These are phyloP conservation scores for Brienomyrus brachyistius DNA, from an alignment of 2,113 vertebrate species.

Conservation along the genomic window DNA sequence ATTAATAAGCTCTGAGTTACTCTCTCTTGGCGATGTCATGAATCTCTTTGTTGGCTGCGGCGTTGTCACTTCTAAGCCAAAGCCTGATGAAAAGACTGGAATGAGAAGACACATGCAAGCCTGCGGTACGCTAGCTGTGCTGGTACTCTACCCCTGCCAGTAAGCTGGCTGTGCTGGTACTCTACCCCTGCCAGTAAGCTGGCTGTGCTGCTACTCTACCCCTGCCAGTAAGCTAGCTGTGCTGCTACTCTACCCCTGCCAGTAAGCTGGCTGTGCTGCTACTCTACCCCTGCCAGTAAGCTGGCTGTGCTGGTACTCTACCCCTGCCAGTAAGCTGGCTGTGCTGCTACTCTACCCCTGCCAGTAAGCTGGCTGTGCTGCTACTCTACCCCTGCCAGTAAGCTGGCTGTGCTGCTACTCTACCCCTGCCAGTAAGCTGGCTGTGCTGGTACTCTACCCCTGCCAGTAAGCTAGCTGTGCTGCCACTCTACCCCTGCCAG, in stretches of 20 bases:
- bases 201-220: background rate
- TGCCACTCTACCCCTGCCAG: background rate
- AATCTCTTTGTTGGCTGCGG: slow-evolving; percentile 37
- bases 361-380: background rate
- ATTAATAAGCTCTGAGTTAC: slow-evolving; percentile 39
- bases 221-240: background rate
- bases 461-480: background rate
- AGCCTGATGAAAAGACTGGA: slow-evolving; percentile 39
- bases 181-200: background rate
- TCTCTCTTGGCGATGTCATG: slow-evolving; percentile 37
- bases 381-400: background rate
- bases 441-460: too few species aligned
- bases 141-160: background rate
- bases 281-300: too few species aligned
- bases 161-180: background rate
- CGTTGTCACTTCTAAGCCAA: slow-evolving; percentile 43
- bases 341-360: background rate
- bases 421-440: too few species aligned
- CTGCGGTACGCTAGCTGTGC: slow-evolving; percentile 31
- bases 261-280: background rate
- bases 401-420: too few species aligned
- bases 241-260: background rate
- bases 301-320: background rate
- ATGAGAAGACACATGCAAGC: slow-evolving; percentile 36
- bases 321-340: background rate